A percentile compares a stretch with the other conserved stretches of the same genome.
These are phyloP conservation scores for Vulpes ferrilata DNA, from an alignment of 2,113 vertebrate species.

Conservation along the genomic window DNA sequence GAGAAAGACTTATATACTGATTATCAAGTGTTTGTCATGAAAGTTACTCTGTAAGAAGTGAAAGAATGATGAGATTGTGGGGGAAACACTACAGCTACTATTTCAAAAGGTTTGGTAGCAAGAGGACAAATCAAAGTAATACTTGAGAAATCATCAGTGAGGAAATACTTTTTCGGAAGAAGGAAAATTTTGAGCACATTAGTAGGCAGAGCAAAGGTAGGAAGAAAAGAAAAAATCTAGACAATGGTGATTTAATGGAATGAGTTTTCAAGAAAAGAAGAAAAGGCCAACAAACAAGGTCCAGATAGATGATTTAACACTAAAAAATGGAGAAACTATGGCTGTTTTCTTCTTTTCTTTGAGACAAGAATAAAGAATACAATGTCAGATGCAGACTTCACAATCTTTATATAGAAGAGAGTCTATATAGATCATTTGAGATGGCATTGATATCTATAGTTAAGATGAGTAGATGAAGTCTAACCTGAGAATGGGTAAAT, in stretches of 20 bases:
- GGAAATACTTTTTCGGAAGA: not conserved
- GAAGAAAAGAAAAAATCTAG: not conserved
- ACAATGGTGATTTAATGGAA: not conserved
- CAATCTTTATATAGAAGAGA: not conserved
- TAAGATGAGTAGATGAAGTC: not conserved
- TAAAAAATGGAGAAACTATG: not conserved
- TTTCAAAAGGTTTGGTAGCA: not conserved
- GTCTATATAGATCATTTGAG: not conserved
- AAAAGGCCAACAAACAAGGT: not conserved
- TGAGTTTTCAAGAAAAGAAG: not conserved
- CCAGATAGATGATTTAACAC: not conserved
- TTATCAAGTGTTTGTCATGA: not conserved
- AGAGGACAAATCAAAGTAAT: not conserved
- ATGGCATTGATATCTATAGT: not conserved
- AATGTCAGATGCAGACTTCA: not conserved
- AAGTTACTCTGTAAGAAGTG: not conserved
- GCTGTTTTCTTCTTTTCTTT: not conserved
- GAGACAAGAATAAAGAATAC: not conserved
- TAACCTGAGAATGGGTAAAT: not conserved
- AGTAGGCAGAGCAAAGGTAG: not conserved
- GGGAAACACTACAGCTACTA: not conserved
- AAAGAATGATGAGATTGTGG: not conserved
- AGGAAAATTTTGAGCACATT: not conserved
- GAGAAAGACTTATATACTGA: not conserved
- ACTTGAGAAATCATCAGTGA: not conserved